phyloP scores from a whole-genome alignment of 2,113 vertebrate species.

The Ovis canadensis region DNA sequence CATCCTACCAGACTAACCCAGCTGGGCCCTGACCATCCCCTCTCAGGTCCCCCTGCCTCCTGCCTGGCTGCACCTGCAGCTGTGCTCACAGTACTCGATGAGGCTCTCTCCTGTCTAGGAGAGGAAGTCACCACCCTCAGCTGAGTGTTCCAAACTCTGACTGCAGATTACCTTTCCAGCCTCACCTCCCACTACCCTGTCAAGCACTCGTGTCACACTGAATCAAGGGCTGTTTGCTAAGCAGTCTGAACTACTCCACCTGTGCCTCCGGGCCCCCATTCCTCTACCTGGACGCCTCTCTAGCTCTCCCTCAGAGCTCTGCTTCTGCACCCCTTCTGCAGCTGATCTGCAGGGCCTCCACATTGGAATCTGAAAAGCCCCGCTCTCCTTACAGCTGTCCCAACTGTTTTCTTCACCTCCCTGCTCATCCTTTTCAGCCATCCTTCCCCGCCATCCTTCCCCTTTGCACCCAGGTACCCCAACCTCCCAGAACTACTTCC shows the following conservation, averaged over 20 bases:
- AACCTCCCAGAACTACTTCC: not conserved
- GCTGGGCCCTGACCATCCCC: not conserved
- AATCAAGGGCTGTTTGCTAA: not conserved
- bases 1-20: not conserved
- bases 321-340: not conserved
- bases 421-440: not conserved
- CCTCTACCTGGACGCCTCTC: not conserved
- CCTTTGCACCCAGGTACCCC: not conserved
- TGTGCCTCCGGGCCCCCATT: not conserved
- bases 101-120: not conserved
- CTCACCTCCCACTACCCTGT: not conserved
- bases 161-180: not conserved
- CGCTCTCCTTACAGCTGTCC: not conserved
- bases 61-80: not conserved
- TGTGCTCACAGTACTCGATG: not conserved
- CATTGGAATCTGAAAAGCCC: not conserved
- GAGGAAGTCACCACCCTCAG: not conserved
- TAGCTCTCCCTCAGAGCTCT: not conserved
- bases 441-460: not conserved
- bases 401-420: not conserved
- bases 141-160: not conserved
- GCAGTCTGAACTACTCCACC: not conserved
- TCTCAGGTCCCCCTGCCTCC: not conserved
- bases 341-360: not conserved
- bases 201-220: not conserved